Percentiles rank a stretch among this genome's conserved stretches.
Conservation (phyloP, 2,797 vertebrate species). For the Tamandua tetradactyla region DNA sequence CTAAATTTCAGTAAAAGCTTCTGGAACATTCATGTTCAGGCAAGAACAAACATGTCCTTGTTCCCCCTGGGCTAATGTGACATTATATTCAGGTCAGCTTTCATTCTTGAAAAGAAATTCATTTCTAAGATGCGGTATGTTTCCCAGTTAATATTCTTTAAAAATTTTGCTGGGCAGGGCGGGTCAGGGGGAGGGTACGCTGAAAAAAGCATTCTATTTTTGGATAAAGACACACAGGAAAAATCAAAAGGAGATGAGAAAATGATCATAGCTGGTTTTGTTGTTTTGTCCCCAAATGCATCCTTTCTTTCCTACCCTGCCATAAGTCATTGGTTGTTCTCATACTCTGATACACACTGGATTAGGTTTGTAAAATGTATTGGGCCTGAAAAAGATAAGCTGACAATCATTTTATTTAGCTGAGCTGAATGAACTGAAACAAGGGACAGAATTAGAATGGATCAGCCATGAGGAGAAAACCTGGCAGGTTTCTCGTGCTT, state of each 20-base stretch:
- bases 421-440: neutral
- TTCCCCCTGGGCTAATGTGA: neutral
- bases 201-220: neutral
- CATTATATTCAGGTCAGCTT: constrained; percentile 15
- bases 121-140: constrained; percentile 31
- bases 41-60: constrained; percentile 13
- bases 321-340: neutral
- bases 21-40: constrained; percentile 39
- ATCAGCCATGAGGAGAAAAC: neutral
- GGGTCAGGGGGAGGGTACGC: too few species aligned
- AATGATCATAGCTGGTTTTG: neutral
- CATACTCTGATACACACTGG: neutral
- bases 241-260: neutral
- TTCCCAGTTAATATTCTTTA: neutral
- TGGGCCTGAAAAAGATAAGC: neutral
- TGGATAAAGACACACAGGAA: neutral
- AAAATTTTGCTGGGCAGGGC: neutral
- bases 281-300: neutral
- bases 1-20: constrained; percentile 14
- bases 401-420: too few species aligned
- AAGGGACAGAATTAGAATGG: neutral
- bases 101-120: constrained; percentile 34
- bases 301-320: neutral
- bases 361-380: neutral
- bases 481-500: neutral